Evolutionary conservation across 2,797 vertebrate genomes (phyloP), one percentile per base, ranked within the genome.

Genomic region (Enteromius unitaeniatus): DNA sequence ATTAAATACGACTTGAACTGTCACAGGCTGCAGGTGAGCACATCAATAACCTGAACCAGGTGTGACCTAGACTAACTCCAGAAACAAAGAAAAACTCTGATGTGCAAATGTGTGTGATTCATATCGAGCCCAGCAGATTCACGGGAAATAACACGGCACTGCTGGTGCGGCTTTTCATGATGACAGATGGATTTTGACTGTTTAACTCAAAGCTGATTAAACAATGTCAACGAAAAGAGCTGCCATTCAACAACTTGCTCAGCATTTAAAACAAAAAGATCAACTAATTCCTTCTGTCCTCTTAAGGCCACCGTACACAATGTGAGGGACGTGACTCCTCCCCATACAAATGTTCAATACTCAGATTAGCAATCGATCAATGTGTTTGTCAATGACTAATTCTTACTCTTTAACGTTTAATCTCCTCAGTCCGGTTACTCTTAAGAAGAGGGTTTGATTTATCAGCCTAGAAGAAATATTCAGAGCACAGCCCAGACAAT

Each of bases 21-120:
- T 87, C 86, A 85, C 81, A 7, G 15, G 23, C 80, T 81, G 86
- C 86, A 89, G 86, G 82, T 89, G 82, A 87, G 64, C 67, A 70
- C 86, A 87, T 89, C 84, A 84, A 87, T 87, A 86, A 86, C 64
- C 88, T 55, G 34, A 75, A 34, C 76, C 88, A 89, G 88, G 86
- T 87, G 86, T 64, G 86, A 86, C 88, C 86, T 73, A 82, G 37
- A 79, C 86, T 60, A 76, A 72, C 65, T 84, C 78, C 28, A 34
- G n/a, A 79, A 79, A 84, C 78, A 79, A 79, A 81, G 78, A 74
- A 69, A 76, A 67, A 81, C 76, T 68, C 37, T 10, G 78, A 81
- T 65, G 62, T 69, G 78, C 83, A 85, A 85, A 79, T 53, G 67
- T 58, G 81, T 58, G 58, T 51, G 60, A 80, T 81, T 79, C 73